Conservation (phyloP, 2,113 vertebrate genomes). For the Psilopsiagon aymara region DNA sequence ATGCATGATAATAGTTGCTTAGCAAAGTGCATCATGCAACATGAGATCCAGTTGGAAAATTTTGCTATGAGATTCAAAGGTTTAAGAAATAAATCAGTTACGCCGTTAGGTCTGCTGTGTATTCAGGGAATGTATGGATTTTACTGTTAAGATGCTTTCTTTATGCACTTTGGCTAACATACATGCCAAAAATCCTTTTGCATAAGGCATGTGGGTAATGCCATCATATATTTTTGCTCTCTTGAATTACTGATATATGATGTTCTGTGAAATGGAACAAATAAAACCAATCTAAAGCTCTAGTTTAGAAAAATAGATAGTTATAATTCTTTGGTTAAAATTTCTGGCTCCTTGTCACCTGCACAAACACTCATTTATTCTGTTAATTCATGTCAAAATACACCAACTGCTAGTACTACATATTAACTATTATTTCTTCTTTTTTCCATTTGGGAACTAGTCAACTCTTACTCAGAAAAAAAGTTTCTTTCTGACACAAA, state of each 20-base stretch:
- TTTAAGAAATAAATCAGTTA: background rate
- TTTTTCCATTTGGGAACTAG: background rate
- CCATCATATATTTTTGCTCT: background rate
- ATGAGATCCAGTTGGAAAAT: background rate
- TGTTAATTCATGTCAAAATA: background rate
- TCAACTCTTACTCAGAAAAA: background rate
- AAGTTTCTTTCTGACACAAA: background rate
- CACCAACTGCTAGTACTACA: background rate
- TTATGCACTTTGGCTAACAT: background rate
- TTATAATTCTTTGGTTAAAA: background rate
- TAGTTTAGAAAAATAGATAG: background rate
- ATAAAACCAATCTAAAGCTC: background rate
- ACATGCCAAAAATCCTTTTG: background rate
- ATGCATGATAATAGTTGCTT: background rate
- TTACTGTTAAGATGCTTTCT: background rate
- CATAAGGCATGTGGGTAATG: background rate
- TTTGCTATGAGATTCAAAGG: background rate
- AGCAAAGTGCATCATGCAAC: background rate
- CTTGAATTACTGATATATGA: background rate
- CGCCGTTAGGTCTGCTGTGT: background rate
- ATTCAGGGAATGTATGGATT: background rate
- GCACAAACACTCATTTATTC: background rate
- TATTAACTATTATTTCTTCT: background rate
- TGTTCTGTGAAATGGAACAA: background rate
- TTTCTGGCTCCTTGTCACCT: background rate